phyloP scores from a whole-genome alignment of 2,113 vertebrate species.

The Megaceryle torquata region DNA sequence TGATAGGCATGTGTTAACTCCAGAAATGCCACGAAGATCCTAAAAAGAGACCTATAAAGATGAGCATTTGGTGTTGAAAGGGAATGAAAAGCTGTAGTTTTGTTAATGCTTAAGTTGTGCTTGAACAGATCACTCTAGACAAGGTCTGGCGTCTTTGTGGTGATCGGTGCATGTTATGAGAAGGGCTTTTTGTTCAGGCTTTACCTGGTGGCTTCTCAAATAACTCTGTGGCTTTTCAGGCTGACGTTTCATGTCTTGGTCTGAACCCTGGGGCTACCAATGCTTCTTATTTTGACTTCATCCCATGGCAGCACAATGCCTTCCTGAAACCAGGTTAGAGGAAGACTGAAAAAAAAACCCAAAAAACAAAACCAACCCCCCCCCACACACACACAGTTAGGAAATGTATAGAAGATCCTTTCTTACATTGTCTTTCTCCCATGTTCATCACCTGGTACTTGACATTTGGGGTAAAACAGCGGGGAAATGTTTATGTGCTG shows the following conservation, averaged over 20 bases:
- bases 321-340: not conserved
- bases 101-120: fast-evolving
- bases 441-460: not conserved
- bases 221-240: not conserved
- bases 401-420: not conserved
- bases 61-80: not conserved
- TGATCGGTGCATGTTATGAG: not conserved
- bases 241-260: not conserved
- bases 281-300: not conserved
- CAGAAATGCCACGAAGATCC: not conserved
- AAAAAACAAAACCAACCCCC: no score
- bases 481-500: not conserved
- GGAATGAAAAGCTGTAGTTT: not conserved
- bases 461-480: fast-evolving
- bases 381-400: no score
- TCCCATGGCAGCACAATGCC: not conserved
- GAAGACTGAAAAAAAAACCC: not conserved
- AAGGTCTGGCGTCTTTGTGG: not conserved
- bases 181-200: not conserved
- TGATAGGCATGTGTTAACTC: not conserved
- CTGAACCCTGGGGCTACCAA: not conserved
- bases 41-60: not conserved
- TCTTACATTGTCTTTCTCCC: not conserved
- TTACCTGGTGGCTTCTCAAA: not conserved
- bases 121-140: not conserved